A percentile compares a stretch with the other conserved stretches of the same genome.
phyloP scores from a whole-genome alignment of 2,113 vertebrate genomes.

The Orcinus orca region DNA sequence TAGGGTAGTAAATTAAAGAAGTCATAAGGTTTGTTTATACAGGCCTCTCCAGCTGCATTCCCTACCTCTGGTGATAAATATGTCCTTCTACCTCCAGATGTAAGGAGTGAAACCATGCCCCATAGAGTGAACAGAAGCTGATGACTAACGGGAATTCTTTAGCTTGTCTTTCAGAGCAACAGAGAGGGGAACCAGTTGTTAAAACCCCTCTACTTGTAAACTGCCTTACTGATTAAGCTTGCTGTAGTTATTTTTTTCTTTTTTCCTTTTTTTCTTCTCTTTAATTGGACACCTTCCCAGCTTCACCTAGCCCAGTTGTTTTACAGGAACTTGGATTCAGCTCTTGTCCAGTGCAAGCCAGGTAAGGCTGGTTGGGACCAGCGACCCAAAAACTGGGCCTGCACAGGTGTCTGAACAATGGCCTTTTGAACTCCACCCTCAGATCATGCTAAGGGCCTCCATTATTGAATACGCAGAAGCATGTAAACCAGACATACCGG shows the following conservation, averaged over 20 bases:
- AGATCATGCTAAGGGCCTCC: not conserved
- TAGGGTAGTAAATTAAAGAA: too few species aligned
- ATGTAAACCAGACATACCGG: accelerated
- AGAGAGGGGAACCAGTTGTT: too few species aligned
- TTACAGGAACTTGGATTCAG: not conserved
- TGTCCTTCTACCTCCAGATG: too few species aligned
- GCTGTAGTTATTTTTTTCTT: not conserved
- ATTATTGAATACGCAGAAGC: not conserved
- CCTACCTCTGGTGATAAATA: too few species aligned
- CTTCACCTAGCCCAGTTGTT: not conserved
- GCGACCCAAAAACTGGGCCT: not conserved
- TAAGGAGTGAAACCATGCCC: too few species aligned
- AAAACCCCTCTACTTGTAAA: not conserved
- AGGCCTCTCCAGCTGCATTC: too few species aligned
- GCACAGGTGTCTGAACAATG: not conserved
- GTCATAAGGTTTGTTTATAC: too few species aligned
- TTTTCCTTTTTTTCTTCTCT: not conserved
- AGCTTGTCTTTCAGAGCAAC: too few species aligned
- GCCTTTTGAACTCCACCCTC: not conserved
- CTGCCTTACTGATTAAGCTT: not conserved
- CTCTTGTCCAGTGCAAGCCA: not conserved
- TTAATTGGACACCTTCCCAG: not conserved
- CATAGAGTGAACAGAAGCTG: too few species aligned
- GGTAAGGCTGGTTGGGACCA: not conserved
- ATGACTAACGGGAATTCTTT: too few species aligned